Conservation (phyloP, 2,888 invertebrate species). For the Drosophila peninsularis region DNA sequence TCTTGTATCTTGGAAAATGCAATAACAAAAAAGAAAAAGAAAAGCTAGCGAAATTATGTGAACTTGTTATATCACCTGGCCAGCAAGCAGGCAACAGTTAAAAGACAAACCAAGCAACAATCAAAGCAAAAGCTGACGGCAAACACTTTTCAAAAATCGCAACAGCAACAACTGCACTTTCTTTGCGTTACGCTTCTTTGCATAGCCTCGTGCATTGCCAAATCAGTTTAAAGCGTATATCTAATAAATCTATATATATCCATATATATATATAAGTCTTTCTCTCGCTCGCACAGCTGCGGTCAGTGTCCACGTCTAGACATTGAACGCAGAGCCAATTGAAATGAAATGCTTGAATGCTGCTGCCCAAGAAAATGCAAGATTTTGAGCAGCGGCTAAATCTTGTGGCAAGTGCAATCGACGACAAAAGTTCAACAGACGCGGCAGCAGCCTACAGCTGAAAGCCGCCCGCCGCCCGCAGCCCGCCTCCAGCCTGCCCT, state of each 20-base stretch:
- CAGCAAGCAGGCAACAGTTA: constrained; percentile 18
- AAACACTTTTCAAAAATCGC: constrained; percentile 55
- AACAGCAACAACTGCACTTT: constrained; percentile 59
- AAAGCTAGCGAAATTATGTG: constrained; percentile 69
- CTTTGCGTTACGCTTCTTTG: constrained; percentile 80
- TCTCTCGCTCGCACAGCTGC: constrained; percentile 33
- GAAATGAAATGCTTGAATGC: constrained; percentile 68
- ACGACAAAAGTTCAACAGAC: constrained; percentile 77
- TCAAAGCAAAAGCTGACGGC: constrained; percentile 38
- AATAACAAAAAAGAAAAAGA: constrained; percentile 44
- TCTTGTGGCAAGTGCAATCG: constrained; percentile 55
- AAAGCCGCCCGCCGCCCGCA: neutral
- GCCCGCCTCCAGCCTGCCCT: neutral
- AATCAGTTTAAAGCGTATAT: constrained; percentile 52
- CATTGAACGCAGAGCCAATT: constrained; percentile 58
- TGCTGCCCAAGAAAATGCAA: constrained; percentile 53
- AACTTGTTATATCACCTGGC: constrained; percentile 73
- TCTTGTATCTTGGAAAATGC: constrained; percentile 29
- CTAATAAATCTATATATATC: constrained; percentile 26
- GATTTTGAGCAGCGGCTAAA: constrained; percentile 34
- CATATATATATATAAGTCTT: constrained; percentile 8
- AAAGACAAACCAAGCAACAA: constrained; percentile 26
- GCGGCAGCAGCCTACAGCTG: constrained; percentile 18
- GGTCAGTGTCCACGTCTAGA: constrained; percentile 76
- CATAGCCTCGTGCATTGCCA: constrained; percentile 68